These are phyloP conservation scores for Corythornis vintsioides DNA, from an alignment of 2,113 vertebrate species.

Conservation along the genomic window DNA sequence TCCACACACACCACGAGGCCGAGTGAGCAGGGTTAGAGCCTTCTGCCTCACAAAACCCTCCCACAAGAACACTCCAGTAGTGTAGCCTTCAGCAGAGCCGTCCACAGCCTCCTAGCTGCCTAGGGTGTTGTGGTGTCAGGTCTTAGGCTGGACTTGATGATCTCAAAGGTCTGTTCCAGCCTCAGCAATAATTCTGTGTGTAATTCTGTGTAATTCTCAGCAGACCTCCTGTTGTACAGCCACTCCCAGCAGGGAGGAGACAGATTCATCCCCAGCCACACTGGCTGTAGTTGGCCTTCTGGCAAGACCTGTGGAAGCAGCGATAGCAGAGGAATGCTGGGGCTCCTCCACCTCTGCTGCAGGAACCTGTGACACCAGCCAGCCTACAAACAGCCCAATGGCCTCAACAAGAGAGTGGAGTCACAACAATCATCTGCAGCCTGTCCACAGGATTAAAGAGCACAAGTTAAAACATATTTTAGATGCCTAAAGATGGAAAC, in stretches of 20 bases:
- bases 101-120: no score
- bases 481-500: not conserved
- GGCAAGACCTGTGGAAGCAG: not conserved
- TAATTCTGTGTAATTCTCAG: no score
- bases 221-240: not conserved
- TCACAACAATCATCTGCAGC: no score
- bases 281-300: not conserved
- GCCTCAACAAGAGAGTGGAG: not conserved
- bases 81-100: not conserved
- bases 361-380: not conserved
- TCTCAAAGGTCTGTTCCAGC: no score
- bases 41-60: rapidly evolving
- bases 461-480: not conserved
- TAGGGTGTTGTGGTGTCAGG: no score
- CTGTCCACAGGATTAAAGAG: not conserved
- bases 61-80: no score
- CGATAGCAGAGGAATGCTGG: not conserved
- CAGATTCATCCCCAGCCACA: not conserved
- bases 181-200: no score
- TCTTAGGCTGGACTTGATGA: no score
- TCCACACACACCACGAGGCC: not conserved
- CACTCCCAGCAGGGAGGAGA: not conserved
- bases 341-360: not conserved
- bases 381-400: not conserved
- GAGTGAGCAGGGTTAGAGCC: not conserved